phyloP scores from a whole-genome alignment of 2,113 vertebrate species.

The Pseudonaja textilis region DNA sequence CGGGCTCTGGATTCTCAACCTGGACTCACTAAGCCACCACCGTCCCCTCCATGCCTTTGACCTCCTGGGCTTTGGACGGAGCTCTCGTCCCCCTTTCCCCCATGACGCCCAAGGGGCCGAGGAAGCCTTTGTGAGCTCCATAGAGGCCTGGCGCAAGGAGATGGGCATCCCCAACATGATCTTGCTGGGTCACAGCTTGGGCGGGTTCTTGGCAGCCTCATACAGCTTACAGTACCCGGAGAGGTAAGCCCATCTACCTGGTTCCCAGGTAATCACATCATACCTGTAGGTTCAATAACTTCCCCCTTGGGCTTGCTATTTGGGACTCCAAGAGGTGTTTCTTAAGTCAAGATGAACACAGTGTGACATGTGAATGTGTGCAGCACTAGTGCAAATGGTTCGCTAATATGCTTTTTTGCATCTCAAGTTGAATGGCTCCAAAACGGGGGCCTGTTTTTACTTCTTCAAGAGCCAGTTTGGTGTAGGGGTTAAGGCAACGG shows the following conservation, averaged over 20 bases:
- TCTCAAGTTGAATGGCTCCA: too few relatives aligned
- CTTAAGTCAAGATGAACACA: constrained; percentile 71
- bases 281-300: not conserved
- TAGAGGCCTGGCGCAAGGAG: constrained; percentile 81
- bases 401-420: too few relatives aligned
- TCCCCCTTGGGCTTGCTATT: not conserved
- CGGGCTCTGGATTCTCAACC: constrained; percentile 87
- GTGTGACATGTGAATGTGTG: too few relatives aligned
- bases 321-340: not conserved
- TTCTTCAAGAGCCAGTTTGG: too few relatives aligned
- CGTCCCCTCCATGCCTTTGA: constrained; percentile 80
- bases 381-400: too few relatives aligned
- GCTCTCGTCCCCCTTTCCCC: constrained; percentile 81
- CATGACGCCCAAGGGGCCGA: constrained; percentile 79
- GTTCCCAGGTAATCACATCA: not conserved
- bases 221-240: constrained; percentile 82
- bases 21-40: constrained; percentile 75
- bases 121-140: constrained; percentile 80
- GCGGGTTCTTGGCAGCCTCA: constrained; percentile 79
- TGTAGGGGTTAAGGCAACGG: too few relatives aligned
- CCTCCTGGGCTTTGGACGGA: constrained; percentile 87
- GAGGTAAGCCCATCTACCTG: constrained; percentile 66
- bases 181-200: constrained; percentile 82
- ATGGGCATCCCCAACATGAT: constrained; percentile 81
- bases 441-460: too few relatives aligned